Base-by-base conservation (phyloP, 2,888 invertebrate species). In the Drosophila parthenogenetica region DNA sequence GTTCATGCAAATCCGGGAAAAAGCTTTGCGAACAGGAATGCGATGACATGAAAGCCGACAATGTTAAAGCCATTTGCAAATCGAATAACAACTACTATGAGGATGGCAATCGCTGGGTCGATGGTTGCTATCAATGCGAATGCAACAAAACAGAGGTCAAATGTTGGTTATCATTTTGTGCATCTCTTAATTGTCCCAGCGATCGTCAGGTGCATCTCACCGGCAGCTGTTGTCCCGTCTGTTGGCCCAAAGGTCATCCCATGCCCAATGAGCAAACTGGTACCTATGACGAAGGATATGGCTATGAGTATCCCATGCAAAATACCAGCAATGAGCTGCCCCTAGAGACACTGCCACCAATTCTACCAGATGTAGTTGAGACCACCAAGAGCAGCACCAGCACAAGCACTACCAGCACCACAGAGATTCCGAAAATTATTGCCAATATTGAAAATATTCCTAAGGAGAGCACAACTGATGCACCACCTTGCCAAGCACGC, bases 91-190 rank as follows among this genome's bases (percentile, higher is more conserved):
- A 73, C 13, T 90, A 90, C 72, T 92, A 85, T 73, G 81, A 85
- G 29, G 85, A 92, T 61, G 92, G 92, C 8, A 87, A 91, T 1
- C 86, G 77, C 49, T 92, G 92, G 92, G 83, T 82, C 22, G 91
- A 91, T 53, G 90, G 90, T 8, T 92, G 92, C 77, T 89, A 85
- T 46, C 89, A 89, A 7, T 92, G 92, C 62, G 89, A 91, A 29
- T 92, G 92, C 46, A 81, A 81, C 13, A 87, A 87, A 69, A 92
- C 92, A 3, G 91, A 91, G 43, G 80, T 77, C 32, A 90, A 91
- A 57, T 92, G 92, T 48, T 65, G 85, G 43, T 79, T 90, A 25
- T 84, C 91, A 8, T 83, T 91, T 35, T 92, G 92, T 49, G 85
- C 85, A 13, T 84, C 86, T 14, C 76, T 91, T 50, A 87, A 81